Evolutionary conservation across 2,888 invertebrate species (phyloP).

Genomic region (Phortica magna): DNA sequence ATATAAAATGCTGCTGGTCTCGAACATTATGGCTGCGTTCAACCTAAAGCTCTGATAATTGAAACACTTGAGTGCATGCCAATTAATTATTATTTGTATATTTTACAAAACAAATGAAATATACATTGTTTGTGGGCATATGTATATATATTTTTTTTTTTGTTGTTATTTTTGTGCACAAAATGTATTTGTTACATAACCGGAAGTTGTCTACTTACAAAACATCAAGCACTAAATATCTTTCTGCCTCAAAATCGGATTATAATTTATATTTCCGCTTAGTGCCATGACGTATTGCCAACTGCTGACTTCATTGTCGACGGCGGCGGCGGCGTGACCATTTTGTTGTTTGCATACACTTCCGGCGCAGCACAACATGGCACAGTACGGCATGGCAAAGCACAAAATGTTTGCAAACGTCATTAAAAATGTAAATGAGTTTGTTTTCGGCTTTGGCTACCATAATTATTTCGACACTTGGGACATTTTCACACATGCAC

Average conservation of each 20-base stretch:
- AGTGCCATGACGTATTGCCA: background rate
- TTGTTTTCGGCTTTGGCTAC: slow-evolving; percentile 52
- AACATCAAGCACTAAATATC: background rate
- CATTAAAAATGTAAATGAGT: slow-evolving; percentile 71
- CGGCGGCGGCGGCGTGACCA: background rate
- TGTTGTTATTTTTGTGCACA: background rate
- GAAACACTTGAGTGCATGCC: slow-evolving; percentile 47
- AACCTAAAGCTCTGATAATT: slow-evolving; percentile 50
- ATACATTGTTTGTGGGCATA: too few species aligned
- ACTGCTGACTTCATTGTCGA: background rate
- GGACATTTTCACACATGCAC: slow-evolving; percentile 49
- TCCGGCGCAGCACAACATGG: slow-evolving; percentile 15
- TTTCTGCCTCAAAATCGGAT: background rate
- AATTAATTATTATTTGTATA: slow-evolving; percentile 11
- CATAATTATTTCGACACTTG: slow-evolving; percentile 65
- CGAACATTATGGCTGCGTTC: slow-evolving; percentile 65
- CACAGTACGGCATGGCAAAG: background rate
- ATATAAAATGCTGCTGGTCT: background rate
- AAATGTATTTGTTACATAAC: background rate
- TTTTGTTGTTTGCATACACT: background rate
- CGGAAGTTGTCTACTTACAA: background rate
- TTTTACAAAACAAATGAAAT: background rate
- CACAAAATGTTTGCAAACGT: slow-evolving; percentile 58
- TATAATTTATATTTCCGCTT: background rate
- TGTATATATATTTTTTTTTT: background rate